phyloP scores from a whole-genome alignment of 2,797 vertebrate species.

The Coracias cyanogaster region DNA sequence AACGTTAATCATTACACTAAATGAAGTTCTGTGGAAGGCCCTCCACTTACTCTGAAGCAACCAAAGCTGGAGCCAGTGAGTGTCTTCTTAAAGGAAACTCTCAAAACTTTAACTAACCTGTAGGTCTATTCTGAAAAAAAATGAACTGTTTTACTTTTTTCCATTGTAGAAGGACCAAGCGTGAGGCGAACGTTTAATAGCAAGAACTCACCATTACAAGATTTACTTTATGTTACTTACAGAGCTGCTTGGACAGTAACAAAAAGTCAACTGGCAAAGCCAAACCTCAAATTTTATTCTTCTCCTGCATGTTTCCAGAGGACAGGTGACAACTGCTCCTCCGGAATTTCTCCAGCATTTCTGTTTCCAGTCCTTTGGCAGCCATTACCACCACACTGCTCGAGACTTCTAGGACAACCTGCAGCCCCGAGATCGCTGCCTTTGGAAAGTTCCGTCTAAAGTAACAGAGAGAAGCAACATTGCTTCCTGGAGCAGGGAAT shows the following conservation, averaged over 20 bases:
- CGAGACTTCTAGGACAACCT: background rate
- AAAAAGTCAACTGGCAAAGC: background rate
- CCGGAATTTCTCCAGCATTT: no score
- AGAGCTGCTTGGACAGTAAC: background rate
- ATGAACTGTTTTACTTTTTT: background rate
- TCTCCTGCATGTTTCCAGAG: background rate
- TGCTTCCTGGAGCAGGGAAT: background rate
- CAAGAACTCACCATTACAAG: background rate
- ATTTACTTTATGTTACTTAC: background rate
- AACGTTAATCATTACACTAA: background rate
- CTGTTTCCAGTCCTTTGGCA: background rate
- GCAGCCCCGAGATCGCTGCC: no score
- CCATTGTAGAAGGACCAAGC: accelerated
- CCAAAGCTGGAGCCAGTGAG: background rate
- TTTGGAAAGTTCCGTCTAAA: background rate
- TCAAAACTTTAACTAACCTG: background rate
- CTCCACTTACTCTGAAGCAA: background rate
- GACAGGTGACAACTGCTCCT: background rate
- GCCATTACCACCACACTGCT: background rate
- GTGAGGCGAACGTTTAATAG: background rate
- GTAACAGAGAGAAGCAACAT: background rate
- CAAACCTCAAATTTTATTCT: background rate
- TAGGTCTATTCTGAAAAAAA: background rate
- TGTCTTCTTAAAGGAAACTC: background rate
- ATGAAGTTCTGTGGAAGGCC: background rate